Evolutionary conservation across 2,113 vertebrate genomes (phyloP).

Genomic region (Steatornis caripensis): DNA sequence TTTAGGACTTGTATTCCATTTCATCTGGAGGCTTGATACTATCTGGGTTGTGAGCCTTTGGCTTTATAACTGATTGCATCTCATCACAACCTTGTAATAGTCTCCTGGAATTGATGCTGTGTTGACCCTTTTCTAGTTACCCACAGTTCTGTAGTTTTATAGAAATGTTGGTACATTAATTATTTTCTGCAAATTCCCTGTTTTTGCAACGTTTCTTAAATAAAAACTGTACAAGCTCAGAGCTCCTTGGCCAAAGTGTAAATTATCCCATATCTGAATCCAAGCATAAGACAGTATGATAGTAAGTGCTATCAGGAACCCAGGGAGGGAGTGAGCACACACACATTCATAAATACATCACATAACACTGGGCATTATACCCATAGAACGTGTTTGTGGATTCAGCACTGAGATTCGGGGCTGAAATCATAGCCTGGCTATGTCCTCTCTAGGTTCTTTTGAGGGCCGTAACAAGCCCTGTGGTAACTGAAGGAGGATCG

Average conservation of each 20-base stretch:
- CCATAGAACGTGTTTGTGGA: neutral
- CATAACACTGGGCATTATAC: neutral
- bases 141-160: neutral
- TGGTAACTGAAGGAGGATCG: neutral
- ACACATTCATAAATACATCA: neutral
- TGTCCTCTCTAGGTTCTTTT: neutral
- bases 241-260: neutral
- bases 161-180: neutral
- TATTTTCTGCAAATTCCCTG: neutral
- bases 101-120: neutral
- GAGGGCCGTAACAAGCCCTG: neutral
- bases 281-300: neutral
- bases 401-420: neutral
- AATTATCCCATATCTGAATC: neutral
- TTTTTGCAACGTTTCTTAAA: neutral
- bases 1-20: neutral
- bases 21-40: neutral
- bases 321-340: neutral
- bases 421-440: neutral
- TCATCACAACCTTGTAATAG: neutral
- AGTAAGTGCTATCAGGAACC: neutral
- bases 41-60: neutral
- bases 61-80: neutral
- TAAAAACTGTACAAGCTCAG: neutral
- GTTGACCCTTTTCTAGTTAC: neutral